Conservation (phyloP, 1,140 invertebrate species). For the Teleogryllus occipitalis region DNA sequence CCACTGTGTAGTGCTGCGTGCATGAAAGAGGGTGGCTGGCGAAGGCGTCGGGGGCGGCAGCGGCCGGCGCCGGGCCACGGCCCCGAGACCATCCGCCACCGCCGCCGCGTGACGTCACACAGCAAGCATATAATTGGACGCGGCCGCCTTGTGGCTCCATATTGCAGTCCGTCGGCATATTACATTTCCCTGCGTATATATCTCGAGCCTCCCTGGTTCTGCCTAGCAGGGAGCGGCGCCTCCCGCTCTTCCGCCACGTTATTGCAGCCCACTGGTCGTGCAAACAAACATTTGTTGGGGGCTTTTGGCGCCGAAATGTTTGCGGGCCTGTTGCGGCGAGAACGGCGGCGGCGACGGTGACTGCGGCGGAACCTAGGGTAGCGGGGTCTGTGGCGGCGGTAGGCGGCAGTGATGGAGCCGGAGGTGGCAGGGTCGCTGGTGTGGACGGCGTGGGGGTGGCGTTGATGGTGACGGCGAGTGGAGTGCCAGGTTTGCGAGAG, state of each 20-base stretch:
- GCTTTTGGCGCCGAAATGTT: neutral
- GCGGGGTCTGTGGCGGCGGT: too few species aligned
- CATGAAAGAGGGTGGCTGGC: neutral
- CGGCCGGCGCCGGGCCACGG: too few species aligned
- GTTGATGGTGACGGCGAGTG: too few species aligned
- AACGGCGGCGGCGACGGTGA: neutral
- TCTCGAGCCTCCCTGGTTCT: neutral
- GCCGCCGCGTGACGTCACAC: neutral
- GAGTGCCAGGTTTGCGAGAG: too few species aligned
- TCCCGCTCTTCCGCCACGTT: neutral
- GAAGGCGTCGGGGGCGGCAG: too few species aligned
- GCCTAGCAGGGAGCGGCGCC: too few species aligned
- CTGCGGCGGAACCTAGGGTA: too few species aligned
- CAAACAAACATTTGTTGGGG: slow-evolving; percentile 1
- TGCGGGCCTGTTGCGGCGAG: neutral
- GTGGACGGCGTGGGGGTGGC: too few species aligned
- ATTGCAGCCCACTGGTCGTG: neutral
- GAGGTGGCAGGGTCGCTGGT: too few species aligned
- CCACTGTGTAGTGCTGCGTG: too few species aligned
- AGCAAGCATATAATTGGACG: neutral
- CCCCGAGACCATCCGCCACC: neutral
- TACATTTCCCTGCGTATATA: neutral
- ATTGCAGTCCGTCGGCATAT: neutral
- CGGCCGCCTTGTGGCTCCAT: neutral
- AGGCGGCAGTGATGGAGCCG: too few species aligned